Conservation (phyloP, 2,113 vertebrate genomes). For the Ptychochromis oligacanthus region DNA sequence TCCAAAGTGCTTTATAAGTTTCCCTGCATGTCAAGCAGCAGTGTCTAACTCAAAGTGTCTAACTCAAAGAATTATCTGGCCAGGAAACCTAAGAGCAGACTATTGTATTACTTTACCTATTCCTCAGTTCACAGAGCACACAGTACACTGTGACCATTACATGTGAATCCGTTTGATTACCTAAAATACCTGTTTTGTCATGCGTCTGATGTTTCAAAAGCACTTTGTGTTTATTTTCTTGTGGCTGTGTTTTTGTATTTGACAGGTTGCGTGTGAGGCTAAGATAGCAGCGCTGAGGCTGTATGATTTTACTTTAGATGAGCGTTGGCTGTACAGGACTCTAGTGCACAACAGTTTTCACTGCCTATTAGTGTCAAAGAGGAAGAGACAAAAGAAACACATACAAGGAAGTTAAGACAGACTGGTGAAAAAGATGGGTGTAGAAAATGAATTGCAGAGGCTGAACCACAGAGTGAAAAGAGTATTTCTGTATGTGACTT, state of each 20-base stretch:
- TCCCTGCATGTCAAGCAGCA: background rate
- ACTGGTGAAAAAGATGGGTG: background rate
- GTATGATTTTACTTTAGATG: conserved; percentile 56
- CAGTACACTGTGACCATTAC: background rate
- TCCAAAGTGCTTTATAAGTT: background rate
- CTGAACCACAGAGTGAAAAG: background rate
- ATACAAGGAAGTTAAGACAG: conserved; percentile 6
- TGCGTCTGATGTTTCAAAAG: background rate
- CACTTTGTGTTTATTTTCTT: conserved; percentile 7
- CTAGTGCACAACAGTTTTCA: conserved; percentile 46
- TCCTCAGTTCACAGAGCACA: background rate
- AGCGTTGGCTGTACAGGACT: conserved; percentile 45
- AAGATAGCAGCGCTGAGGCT: conserved; percentile 1
- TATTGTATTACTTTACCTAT: background rate
- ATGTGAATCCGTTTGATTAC: background rate
- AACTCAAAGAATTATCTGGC: background rate
- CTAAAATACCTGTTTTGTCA: background rate
- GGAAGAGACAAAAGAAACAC: conserved; percentile 2
- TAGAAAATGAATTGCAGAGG: background rate
- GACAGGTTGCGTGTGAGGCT: conserved; percentile 44
- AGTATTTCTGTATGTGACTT: background rate
- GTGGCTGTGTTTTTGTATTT: background rate
- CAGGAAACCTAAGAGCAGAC: background rate
- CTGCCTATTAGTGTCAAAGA: conserved; percentile 63
- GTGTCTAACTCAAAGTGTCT: too few species aligned